phyloP scores from a whole-genome alignment of 2,888 invertebrate genomes.

The Icerya purchasi region DNA sequence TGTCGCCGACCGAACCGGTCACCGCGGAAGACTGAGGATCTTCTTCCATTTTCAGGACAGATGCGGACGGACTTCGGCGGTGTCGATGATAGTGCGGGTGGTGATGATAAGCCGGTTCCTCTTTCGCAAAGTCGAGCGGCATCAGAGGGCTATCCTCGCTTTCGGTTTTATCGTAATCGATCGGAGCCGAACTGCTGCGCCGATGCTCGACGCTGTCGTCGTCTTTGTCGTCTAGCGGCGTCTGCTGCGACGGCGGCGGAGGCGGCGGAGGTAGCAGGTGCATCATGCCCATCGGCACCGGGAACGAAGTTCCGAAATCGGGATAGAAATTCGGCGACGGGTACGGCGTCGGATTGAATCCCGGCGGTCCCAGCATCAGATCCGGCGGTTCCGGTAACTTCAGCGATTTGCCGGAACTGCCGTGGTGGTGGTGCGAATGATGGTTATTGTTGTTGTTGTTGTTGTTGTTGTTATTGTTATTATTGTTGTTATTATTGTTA shows the following conservation, averaged over 20 bases:
- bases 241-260: conserved; percentile 26
- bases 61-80: background rate
- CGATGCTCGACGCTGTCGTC: conserved; percentile 15
- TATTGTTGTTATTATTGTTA: conserved; percentile 8
- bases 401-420: conserved; percentile 7
- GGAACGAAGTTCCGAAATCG: conserved; percentile 56
- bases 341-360: conserved; percentile 49
- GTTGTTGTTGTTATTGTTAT: conserved; percentile 12
- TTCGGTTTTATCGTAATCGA: conserved; percentile 15
- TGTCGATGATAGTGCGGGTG: background rate
- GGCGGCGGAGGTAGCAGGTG: conserved; percentile 51
- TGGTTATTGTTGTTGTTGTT: conserved; percentile 5
- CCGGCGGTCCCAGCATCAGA: conserved; percentile 33
- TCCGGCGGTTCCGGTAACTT: conserved; percentile 19
- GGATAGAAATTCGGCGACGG: conserved; percentile 50
- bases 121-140: conserved; percentile 16
- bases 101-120: background rate
- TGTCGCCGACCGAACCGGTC: background rate
- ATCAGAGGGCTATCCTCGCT: conserved; percentile 16
- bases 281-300: conserved; percentile 64
- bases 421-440: background rate
- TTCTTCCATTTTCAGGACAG: conserved; percentile 16
- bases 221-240: conserved; percentile 19
- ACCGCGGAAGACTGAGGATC: conserved; percentile 3
- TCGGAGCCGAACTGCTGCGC: conserved; percentile 15